phyloP scores from a whole-genome alignment of 2,797 vertebrate genomes.

The Dallia pectoralis region DNA sequence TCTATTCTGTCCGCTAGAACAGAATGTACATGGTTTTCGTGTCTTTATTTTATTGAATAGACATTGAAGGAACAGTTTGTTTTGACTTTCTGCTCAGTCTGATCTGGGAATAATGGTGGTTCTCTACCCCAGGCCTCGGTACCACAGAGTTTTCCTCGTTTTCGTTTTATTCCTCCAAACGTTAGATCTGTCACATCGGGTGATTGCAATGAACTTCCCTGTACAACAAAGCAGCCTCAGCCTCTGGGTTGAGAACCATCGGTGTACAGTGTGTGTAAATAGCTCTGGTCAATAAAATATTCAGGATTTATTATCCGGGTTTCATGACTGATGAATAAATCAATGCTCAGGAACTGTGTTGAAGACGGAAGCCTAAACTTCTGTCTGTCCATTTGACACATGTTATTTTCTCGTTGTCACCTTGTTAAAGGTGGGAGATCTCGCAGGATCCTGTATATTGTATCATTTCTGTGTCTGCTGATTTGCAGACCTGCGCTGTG shows the following conservation, averaged over 20 bases:
- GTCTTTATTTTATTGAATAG: constrained; percentile 62
- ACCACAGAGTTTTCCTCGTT: too few relatives aligned
- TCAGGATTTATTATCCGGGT: constrained; percentile 7
- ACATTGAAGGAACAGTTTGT: constrained; percentile 43
- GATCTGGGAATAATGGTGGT: constrained; percentile 5
- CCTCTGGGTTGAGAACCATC: background rate
- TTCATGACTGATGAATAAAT: background rate
- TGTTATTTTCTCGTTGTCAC: background rate
- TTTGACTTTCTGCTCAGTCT: constrained; percentile 6
- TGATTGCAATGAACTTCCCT: too few relatives aligned
- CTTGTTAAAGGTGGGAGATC: background rate
- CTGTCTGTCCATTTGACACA: background rate
- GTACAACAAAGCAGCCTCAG: too few relatives aligned
- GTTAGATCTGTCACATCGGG: too few relatives aligned
- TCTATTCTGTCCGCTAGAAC: constrained; percentile 33
- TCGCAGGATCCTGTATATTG: background rate
- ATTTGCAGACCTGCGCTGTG: too few relatives aligned
- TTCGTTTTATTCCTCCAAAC: too few relatives aligned
- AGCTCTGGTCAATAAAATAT: constrained; percentile 21
- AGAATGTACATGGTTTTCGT: constrained; percentile 31
- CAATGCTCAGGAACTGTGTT: constrained; percentile 24
- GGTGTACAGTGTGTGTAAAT: constrained; percentile 46
- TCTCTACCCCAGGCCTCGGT: too few relatives aligned
- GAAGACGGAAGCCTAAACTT: background rate
- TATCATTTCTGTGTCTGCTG: too few relatives aligned